Base-by-base conservation (phyloP, 2,797 vertebrate genomes). In the Coendou prehensilis region DNA sequence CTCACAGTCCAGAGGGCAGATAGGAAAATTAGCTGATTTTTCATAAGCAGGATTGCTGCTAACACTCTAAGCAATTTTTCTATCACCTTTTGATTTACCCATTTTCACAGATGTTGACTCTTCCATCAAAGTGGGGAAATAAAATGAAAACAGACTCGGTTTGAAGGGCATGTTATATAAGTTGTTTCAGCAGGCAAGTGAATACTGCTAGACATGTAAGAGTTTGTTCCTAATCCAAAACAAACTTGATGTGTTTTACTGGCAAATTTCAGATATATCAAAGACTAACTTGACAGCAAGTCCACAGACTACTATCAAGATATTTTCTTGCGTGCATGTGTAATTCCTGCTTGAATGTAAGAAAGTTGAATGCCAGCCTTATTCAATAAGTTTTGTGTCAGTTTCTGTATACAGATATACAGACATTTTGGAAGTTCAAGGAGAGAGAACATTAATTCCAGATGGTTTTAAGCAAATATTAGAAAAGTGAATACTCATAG, bases 391-490 rank as follows among this genome's bases (percentile, higher is more conserved):
- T 89, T 97, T 98, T 97, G 67, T 97, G 97, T 98, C 94, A 96
- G 80, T 80, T 98, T 98, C 94, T 97, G 78, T 95, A 96, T 97
- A 98, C 97, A 94, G 81, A 96, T 95, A 95, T 97, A 97, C 96
- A 93, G 79, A 96, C 67, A 82, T 94, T 94, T 89, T 89, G 96
- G 92, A 96, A 86, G 95, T 0, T 9, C 76, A 22, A 98, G 91
- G 73, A 94, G 41, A 54, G 95, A 97, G 89, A 98, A 95, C 94
- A 97, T 98, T 98, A 98, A 98, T 98, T 98, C 98, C 96, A 97
- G 93, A 97, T 96, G 96, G 96, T 96, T 98, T 98, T 98, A 98
- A 98, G 98, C 95, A 98, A 98, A 98, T 98, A 96, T 97, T 98
- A 98, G 95, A 98, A 98, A 98, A 98, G 97, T 98, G 98, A 98